phyloP scores from a whole-genome alignment of 2,797 vertebrate species.

The Anolis apletophallus region DNA sequence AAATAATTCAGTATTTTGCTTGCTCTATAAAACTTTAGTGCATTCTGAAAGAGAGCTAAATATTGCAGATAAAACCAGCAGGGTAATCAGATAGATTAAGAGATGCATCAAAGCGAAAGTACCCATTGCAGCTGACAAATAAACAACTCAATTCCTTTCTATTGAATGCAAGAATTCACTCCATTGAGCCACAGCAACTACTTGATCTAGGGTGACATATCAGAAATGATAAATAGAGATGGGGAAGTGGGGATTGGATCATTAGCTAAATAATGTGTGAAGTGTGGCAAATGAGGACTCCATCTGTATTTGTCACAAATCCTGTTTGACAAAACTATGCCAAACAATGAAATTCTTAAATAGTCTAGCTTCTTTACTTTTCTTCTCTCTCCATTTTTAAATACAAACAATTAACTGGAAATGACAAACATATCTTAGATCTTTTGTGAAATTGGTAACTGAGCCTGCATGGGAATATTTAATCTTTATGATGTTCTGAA shows the following conservation, averaged over 20 bases:
- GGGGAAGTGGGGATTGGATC: background rate
- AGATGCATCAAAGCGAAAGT: background rate
- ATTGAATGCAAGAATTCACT: background rate
- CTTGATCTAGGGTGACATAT: conserved; percentile 5
- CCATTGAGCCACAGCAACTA: background rate
- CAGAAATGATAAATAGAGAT: background rate
- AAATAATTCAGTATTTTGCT: conserved; percentile 14
- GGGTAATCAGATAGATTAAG: background rate
- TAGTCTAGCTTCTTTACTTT: background rate
- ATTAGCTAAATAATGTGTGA: conserved; percentile 5
- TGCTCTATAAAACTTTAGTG: background rate
- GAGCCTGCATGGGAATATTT: conserved; percentile 19
- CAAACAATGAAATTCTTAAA: conserved; percentile 23
- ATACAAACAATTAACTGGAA: conserved; percentile 17
- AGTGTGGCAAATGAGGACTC: conserved; percentile 15
- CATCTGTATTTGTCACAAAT: conserved; percentile 10
- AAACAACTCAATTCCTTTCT: background rate
- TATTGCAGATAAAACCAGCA: background rate
- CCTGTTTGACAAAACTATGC: background rate
- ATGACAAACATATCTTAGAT: conserved; percentile 13
- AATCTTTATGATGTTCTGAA: conserved; percentile 29
- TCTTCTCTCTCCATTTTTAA: background rate
- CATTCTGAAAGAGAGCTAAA: background rate
- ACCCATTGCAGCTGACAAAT: background rate
- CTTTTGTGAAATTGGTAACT: conserved; percentile 25